Base-by-base conservation (phyloP, 2,888 invertebrate genomes). In the Bhutanitis thaidina region DNA sequence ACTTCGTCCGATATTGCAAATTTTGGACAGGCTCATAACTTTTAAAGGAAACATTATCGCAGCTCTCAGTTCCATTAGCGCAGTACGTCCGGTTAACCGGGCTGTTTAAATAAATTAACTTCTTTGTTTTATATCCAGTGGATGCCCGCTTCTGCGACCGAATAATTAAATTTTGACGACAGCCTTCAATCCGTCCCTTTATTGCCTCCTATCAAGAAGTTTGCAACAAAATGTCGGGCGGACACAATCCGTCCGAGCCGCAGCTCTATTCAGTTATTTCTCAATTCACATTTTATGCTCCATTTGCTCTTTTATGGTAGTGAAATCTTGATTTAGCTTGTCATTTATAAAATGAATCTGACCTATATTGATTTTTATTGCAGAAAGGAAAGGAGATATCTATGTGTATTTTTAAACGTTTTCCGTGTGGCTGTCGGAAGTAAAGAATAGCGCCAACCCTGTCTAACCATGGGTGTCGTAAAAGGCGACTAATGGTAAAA, bases 21-120 rank as follows among this genome's bases (percentile, higher is more conserved):
- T 27, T 27, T 27, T 27, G 7, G 7, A 27, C 8, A 27, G 27
- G 27, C 2, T 7, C 8, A 8, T 8, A 27, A 27, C 27, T 27
- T 27, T 27, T 7, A 27, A 27, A 27, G 27, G 8, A 27, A 27
- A 27, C 8, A 8, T 27, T 27, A 27, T 27, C 27, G 27, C 8
- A 3, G 27, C 27, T 7, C 8, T 5, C 8, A 8, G 7, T 27
- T 27, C 5, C 27, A 27, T 27, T 27, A 8, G 7, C 2, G 27
- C 8, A 27, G 34, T 12, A 12, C 32, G n/a, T 32, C 12, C 7
- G 13, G 34, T 59, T 62, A 64, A 65, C 67, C 65, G 64, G 56
- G 64, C 65, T 59, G 65, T 70, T 72, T 64, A 66, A 71, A 70
- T 72, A 74, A 77, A 78, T 77, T 70, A 77, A 73, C 68, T 73